Evolutionary conservation across 2,888 invertebrate genomes (phyloP).

Genomic region (Perizoma affinitatum): DNA sequence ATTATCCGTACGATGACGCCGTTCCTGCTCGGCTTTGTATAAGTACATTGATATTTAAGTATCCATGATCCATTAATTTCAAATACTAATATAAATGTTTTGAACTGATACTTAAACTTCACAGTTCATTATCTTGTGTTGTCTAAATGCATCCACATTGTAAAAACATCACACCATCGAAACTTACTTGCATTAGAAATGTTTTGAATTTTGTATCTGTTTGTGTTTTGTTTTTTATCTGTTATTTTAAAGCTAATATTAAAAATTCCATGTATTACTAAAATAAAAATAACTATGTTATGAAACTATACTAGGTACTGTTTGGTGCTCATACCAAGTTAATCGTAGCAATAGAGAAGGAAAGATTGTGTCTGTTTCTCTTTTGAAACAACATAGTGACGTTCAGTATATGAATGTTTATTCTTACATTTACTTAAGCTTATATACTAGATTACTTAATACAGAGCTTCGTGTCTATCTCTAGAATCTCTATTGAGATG

Average conservation of each 20-base stretch:
- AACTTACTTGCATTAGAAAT: slow-evolving; percentile 74
- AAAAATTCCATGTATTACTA: slow-evolving; percentile 1
- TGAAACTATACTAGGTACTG: no score
- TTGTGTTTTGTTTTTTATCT: slow-evolving; percentile 35
- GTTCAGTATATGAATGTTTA: no score
- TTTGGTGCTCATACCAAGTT: no score
- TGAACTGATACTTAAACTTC: slow-evolving; percentile 31
- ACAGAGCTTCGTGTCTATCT: no score
- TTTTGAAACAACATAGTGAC: no score
- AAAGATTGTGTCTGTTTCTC: no score
- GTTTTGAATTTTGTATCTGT: slow-evolving; percentile 39
- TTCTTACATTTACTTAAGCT: no score
- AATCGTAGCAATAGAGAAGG: no score
- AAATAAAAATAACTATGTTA: neutral
- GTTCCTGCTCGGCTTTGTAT: slow-evolving; percentile 51
- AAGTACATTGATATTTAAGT: slow-evolving; percentile 45
- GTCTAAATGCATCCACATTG: slow-evolving; percentile 54
- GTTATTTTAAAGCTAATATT: slow-evolving; percentile 4
- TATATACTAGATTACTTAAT: no score
- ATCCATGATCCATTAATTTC: slow-evolving; percentile 39
- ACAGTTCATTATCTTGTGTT: slow-evolving; percentile 36
- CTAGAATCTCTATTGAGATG: no score
- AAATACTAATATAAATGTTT: slow-evolving; percentile 38
- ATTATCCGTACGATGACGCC: slow-evolving; percentile 45
- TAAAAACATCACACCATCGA: slow-evolving; percentile 81